Percentiles rank a stretch among this genome's conserved stretches.
These are phyloP conservation scores for Cetoscarus ocellatus DNA, from an alignment of 2,797 vertebrate species.

Conservation along the genomic window DNA sequence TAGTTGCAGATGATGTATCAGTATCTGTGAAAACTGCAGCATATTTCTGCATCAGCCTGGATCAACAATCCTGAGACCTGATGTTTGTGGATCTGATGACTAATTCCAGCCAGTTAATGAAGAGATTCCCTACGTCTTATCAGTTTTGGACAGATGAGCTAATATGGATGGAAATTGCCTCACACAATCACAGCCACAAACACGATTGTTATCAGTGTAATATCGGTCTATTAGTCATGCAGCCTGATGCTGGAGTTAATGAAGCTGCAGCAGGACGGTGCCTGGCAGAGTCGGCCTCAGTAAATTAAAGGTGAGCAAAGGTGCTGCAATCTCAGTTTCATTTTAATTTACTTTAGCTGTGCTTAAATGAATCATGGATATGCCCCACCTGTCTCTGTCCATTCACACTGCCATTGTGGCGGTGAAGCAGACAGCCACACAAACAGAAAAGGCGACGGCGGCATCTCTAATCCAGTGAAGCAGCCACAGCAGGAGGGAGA, in stretches of 20 bases:
- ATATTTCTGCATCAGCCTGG: conserved; percentile 20
- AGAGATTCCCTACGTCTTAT: conserved; percentile 68
- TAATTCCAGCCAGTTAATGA: conserved; percentile 62
- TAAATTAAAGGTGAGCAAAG: conserved; percentile 8
- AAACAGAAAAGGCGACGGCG: conserved; percentile 48
- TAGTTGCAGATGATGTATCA: too few species aligned
- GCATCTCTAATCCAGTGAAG: conserved; percentile 61
- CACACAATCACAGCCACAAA: conserved; percentile 70
- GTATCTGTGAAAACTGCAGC: neutral
- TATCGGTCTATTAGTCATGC: conserved; percentile 75
- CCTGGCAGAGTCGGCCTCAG: conserved; percentile 8
- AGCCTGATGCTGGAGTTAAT: conserved; percentile 65
- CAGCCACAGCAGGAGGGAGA: conserved; percentile 51
- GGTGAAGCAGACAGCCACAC: conserved; percentile 47
- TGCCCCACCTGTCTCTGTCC: conserved; percentile 28
- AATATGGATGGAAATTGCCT: conserved; percentile 77
- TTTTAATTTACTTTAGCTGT: conserved; percentile 6
- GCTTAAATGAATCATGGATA: conserved; percentile 35
- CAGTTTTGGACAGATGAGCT: conserved; percentile 60
- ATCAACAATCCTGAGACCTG: conserved; percentile 51
- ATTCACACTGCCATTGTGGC: conserved; percentile 22
- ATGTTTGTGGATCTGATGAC: conserved; percentile 69
- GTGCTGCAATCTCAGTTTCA: neutral
- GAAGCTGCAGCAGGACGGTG: conserved; percentile 33
- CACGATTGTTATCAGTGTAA: conserved; percentile 76